Base-by-base conservation (phyloP, 2,888 invertebrate genomes). In the Amiota communis region DNA sequence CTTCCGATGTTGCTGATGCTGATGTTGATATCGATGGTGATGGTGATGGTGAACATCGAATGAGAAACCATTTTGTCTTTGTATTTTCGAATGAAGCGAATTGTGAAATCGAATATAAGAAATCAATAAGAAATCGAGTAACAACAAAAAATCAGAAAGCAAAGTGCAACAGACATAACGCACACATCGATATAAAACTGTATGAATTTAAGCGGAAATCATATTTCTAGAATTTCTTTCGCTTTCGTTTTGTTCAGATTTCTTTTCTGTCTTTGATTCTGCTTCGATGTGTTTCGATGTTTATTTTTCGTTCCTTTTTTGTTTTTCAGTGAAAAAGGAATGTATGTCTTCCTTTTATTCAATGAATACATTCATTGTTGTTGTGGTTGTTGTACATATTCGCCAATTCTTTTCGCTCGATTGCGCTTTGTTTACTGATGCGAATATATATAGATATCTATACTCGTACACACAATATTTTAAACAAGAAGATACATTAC, bases 131-230 rank as follows among this genome's bases (percentile, higher is more conserved):
- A 17, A 23, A 68, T 20, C 10, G 51, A 51, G 48, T 8, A 65
- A 53, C 12, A 15, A 11, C 23, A 59, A 17, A 15, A 4, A 59
- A 12, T 20, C 15, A 20, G 17, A 9, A 36, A 53, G 12, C 53
- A n/a, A 53, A 53, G 12, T 12, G 63, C 63, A 63, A 6, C 63
- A 12, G 9, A n/a, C n/a, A 17, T 59, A 65, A 12, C 17, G 9
- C 47, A 12, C 12, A 48, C 48, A 17, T 36, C 46, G 10, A n/a
- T n/a, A 49, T 11, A n/a, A 20, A 15, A 59, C 20, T 65, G 48
- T 36, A 63, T 36, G 63, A 63, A 36, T 63, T 63, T 63, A 68
- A 68, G 67, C 67, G 67, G 67, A 68, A 68, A 68, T 68, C 67
- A 68, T 68, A 68, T 68, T 68, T 68, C 23, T 68, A 68, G 51